Evolutionary conservation across 92 coral and sea anemone species (phyloP), one percentile per base, ranked within the genome.

Genomic region (Hydrozoanthus gracilis): DNA sequence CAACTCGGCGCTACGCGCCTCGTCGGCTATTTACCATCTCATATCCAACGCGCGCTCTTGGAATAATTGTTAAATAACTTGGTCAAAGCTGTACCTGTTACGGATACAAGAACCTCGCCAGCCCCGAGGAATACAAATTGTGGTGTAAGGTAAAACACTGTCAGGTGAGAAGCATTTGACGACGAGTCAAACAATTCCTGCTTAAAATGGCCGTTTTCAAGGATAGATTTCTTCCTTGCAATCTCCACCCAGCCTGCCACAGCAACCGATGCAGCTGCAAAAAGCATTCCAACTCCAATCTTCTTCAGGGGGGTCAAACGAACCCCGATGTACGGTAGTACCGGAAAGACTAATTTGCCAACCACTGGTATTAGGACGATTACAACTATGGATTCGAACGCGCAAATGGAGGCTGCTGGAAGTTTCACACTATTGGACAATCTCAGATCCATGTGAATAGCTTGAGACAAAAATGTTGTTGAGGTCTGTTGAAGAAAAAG

Each of bases 231-330:
- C 66, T 90, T 92, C 27, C 98, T 80, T 60, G 89, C 90, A 39
- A 92, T 87, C 83, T 97, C 99, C 58, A 95, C 86, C 72, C 79
- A 76, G 7, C 99, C 99, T 48, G 97, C 98, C 35, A 94, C 84
- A 12, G 78, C 95, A 74, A 92, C 95, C 35, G 98, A 93, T 4
- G 94, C 79, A 7, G 95, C 91, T 3, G 98, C 93, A 78, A 97
- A 90, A 8, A 97, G 78, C 98, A 97, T 79, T 35, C 99, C 99
- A 58, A 89, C 89, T 12, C 99, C 95, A 71, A 97, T 90, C 82
- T 98, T 92, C 76, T 91, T 90, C 76, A 97, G 90, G 44, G 98
- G 97, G 16, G 97, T 95, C 17, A 84, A 89, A 14, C 76, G 89
- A 47, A 96, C 14, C 45, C 96, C 94, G 61, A 87, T 71, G 66